These are phyloP conservation scores for Pedetes capensis DNA, from an alignment of 2,113 vertebrate genomes.

Conservation along the genomic window DNA sequence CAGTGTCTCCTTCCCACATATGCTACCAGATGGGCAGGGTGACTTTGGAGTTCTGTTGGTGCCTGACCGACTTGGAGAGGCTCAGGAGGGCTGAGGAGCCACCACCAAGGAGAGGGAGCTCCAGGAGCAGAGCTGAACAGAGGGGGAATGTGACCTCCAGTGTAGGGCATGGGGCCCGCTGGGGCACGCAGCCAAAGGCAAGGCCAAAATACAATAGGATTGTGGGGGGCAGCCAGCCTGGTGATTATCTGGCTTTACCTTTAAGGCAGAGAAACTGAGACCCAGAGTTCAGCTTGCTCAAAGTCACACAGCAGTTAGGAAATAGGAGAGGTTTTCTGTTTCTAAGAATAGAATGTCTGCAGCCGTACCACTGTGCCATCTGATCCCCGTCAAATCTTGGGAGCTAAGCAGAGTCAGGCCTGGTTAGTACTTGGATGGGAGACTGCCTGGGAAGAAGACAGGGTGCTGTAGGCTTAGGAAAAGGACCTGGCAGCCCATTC, in stretches of 20 bases:
- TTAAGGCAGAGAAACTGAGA: background rate
- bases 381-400: too few species aligned
- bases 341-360: background rate
- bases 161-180: fast-evolving
- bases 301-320: background rate
- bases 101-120: background rate
- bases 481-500: too few species aligned
- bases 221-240: background rate
- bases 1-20: background rate
- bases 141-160: fast-evolving
- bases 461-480: too few species aligned
- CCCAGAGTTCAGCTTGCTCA: background rate
- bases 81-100: background rate
- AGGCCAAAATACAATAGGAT: too few species aligned
- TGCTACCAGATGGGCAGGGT: background rate
- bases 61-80: background rate
- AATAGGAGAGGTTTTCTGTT: background rate
- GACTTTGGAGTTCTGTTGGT: background rate
- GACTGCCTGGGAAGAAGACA: too few species aligned
- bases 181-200: background rate
- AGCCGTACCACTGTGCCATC: too few species aligned
- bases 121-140: background rate
- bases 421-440: too few species aligned
- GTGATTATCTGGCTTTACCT: background rate
- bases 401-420: too few species aligned